These are phyloP conservation scores for Lasioglossum oenotherae DNA, from an alignment of 2,888 invertebrate genomes.

Conservation along the genomic window DNA sequence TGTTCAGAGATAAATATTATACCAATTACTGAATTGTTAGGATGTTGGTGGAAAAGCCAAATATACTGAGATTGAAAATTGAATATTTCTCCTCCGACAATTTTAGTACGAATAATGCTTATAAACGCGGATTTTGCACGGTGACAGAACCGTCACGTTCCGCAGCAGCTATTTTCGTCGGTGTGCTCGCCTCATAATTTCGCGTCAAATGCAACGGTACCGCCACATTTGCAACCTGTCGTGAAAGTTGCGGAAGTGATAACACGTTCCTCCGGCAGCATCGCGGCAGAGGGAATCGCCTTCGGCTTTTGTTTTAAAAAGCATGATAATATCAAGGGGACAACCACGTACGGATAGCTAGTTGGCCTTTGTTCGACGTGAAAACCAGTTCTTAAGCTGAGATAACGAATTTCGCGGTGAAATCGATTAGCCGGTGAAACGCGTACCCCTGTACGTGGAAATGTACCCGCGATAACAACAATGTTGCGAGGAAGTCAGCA, in stretches of 20 bases:
- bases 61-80: neutral
- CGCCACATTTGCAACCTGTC: neutral
- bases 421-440: slow-evolving; percentile 42
- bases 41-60: neutral
- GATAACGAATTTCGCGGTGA: slow-evolving; percentile 40
- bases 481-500: slow-evolving; percentile 12
- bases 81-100: neutral
- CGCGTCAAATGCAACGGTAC: neutral
- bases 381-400: slow-evolving; percentile 42
- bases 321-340: slow-evolving; percentile 27
- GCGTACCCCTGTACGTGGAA: slow-evolving; percentile 23
- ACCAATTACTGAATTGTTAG: neutral
- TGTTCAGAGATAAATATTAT: neutral
- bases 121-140: too few species aligned
- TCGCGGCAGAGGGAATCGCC: slow-evolving; percentile 39
- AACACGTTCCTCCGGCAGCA: neutral
- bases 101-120: neutral
- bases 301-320: slow-evolving; percentile 23
- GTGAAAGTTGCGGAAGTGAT: slow-evolving; percentile 35
- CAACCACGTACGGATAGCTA: neutral
- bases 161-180: slow-evolving; percentile 19
- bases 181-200: neutral
- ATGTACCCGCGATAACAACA: slow-evolving; percentile 19
- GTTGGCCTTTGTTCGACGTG: slow-evolving; percentile 34
- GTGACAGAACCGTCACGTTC: neutral